phyloP scores from a whole-genome alignment of 1,140 invertebrate species.

The Caenorhabditis briggsae region DNA sequence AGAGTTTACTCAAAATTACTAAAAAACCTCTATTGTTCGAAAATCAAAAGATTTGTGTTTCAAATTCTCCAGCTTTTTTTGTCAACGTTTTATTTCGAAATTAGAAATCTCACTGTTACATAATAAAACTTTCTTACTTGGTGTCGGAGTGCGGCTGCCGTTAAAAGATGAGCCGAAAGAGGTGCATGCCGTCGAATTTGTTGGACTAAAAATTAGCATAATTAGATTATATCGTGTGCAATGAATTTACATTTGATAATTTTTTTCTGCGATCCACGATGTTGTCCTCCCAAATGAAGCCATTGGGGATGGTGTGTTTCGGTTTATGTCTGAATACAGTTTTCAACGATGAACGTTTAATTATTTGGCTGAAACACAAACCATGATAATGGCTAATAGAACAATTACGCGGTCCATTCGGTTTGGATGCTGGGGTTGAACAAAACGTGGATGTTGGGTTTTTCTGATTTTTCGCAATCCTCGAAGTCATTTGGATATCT shows the following conservation, averaged over 20 bases:
- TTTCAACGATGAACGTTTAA: background rate
- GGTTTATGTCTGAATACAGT: conserved; percentile 4
- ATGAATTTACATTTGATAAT: background rate
- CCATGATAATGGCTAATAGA: conserved; percentile 14
- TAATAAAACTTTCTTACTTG: too few species aligned
- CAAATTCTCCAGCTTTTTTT: too few species aligned
- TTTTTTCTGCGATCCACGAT: background rate
- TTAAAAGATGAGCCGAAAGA: too few species aligned
- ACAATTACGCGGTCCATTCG: background rate
- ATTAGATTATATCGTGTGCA: too few species aligned
- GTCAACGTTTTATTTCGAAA: too few species aligned
- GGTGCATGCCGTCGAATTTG: too few species aligned
- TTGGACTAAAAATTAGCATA: too few species aligned
- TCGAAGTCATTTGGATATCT: conserved; percentile 27
- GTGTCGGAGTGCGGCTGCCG: too few species aligned
- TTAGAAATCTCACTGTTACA: too few species aligned
- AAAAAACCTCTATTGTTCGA: too few species aligned
- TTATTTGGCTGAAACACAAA: background rate
- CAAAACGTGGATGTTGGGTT: conserved; percentile 31
- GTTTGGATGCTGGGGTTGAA: background rate
- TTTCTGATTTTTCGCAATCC: background rate
- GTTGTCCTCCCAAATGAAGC: conserved; percentile 12
- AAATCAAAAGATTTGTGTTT: too few species aligned
- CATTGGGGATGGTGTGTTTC: conserved; percentile 10
- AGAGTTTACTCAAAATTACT: too few species aligned